Evolutionary conservation across 2,888 invertebrate genomes (phyloP), one percentile per base, ranked within the genome.

Genomic region (Metopia argyrocephala): DNA sequence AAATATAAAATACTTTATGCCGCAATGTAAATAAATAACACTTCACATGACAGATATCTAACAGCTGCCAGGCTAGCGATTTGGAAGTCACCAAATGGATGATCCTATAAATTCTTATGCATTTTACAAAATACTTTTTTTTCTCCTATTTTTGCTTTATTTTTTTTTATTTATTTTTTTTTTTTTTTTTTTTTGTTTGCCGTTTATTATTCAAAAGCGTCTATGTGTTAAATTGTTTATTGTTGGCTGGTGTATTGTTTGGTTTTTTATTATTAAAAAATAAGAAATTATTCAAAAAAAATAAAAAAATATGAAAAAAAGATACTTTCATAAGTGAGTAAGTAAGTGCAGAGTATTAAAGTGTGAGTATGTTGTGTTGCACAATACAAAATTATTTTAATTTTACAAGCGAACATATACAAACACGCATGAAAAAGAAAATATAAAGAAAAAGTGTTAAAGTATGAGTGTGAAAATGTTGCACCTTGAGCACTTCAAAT

Each of bases 211-310:
- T 73, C 66, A 66, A 73, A 73, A 68, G 78, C 62, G 78, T 73
- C 73, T 73, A 56, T 78, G 73, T 68, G 78, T 78, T 73, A 73
- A 73, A 78, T 73, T 73, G 78, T 78, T 78, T 73, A 78, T 78
- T 62, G 73, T 68, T 62, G 48, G 46, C 48, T 68, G 25, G 78
- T 73, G 73, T 73, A 73, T 73, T 78, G 73, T 68, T 68, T 56
- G 5, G 59, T 59, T 50, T 56, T 56, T 56, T 54, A 12, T 31
- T 31, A 12, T 31, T 57, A 23, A 23, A 15, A 57, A n/a, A 23
- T 7, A 73, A 21, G 52, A 46, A 48, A 56, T 69, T 21, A 54
- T 6, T n/a, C 5, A 18, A n/a, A 12, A 15, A 1, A 0, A 38
- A 31, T 12, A 38, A 38, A 38, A 9, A 38, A 38, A 9, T 15